These are phyloP conservation scores for Prenolepis imparis DNA, from an alignment of 2,888 invertebrate genomes.

Conservation along the genomic window DNA sequence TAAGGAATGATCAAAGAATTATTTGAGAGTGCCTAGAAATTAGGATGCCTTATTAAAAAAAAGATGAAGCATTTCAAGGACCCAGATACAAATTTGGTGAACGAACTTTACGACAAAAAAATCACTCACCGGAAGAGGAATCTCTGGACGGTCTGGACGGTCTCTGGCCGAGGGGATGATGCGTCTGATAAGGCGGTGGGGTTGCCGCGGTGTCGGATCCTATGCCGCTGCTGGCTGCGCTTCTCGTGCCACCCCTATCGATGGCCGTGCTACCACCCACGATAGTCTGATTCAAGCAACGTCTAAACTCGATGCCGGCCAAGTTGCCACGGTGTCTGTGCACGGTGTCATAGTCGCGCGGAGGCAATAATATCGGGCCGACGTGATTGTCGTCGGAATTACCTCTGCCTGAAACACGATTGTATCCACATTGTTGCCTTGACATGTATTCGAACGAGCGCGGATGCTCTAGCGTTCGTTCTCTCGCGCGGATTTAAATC, in stretches of 20 bases:
- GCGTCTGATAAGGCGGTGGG: conserved; percentile 87
- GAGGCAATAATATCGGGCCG: conserved; percentile 95
- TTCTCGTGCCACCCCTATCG: conserved; percentile 85
- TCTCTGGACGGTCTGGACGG: conserved; percentile 85
- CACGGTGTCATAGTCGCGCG: conserved; percentile 97
- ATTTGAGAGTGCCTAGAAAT: background rate
- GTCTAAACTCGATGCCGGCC: conserved; percentile 90
- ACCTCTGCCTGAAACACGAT: conserved; percentile 80
- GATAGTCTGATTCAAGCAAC: conserved; percentile 91
- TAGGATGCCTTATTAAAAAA: background rate
- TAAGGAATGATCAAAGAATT: background rate
- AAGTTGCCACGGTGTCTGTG: conserved; percentile 93
- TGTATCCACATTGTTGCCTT: conserved; percentile 23
- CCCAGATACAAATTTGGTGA: too few relatives aligned
- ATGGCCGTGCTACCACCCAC: conserved; percentile 87
- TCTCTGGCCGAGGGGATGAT: conserved; percentile 82
- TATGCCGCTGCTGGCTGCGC: conserved; percentile 95
- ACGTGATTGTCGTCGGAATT: conserved; percentile 84
- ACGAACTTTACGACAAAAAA: background rate
- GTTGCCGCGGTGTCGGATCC: conserved; percentile 96
- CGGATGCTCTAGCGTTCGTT: conserved; percentile 10
- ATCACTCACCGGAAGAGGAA: conserved; percentile 84
- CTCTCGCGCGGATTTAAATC: background rate
- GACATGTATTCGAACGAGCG: conserved; percentile 38
- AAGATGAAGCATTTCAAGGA: background rate